Percentiles rank a stretch among this genome's conserved stretches.
These are phyloP conservation scores for Festucalex cinctus DNA, from an alignment of 2,113 vertebrate genomes.

Conservation along the genomic window DNA sequence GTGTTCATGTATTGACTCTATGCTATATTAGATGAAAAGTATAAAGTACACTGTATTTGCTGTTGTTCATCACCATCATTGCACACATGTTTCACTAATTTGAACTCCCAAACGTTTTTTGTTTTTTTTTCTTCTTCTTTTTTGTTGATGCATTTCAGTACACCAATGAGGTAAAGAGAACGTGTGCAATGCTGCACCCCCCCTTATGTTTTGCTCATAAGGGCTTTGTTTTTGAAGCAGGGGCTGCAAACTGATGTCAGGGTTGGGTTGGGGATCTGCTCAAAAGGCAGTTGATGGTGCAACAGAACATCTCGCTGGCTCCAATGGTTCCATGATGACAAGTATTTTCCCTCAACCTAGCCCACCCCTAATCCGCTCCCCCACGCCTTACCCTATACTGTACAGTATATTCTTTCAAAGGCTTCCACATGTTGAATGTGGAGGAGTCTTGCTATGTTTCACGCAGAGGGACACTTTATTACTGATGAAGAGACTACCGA, in stretches of 20 bases:
- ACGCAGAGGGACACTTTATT: slow-evolving; percentile 30
- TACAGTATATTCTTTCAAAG: slow-evolving; percentile 38
- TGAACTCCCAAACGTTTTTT: slow-evolving; percentile 21
- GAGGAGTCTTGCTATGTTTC: slow-evolving; percentile 19
- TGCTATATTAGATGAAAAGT: slow-evolving; percentile 45
- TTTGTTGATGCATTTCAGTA: slow-evolving; percentile 31
- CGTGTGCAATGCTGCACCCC: slow-evolving; percentile 11
- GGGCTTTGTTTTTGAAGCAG: slow-evolving; percentile 49
- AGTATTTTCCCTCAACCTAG: slow-evolving; percentile 63
- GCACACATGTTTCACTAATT: slow-evolving; percentile 23
- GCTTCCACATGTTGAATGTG: slow-evolving; percentile 36
- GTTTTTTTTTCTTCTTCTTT: slow-evolving; percentile 2
- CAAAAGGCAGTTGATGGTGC: slow-evolving; percentile 13
- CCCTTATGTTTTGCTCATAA: slow-evolving; percentile 46
- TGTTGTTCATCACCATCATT: slow-evolving; percentile 40
- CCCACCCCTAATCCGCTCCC: slow-evolving; percentile 31
- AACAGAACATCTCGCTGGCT: slow-evolving; percentile 32
- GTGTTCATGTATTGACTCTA: slow-evolving; percentile 47
- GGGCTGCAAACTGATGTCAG: slow-evolving; percentile 48
- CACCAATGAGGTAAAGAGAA: slow-evolving; percentile 13
- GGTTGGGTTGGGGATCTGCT: slow-evolving; percentile 18
- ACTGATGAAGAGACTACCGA: slow-evolving; percentile 44
- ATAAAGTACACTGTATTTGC: slow-evolving; percentile 46
- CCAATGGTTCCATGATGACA: slow-evolving; percentile 49
- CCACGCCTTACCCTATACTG: slow-evolving; percentile 45